These are phyloP conservation scores for Papilio polyxenes DNA, from an alignment of 1,140 invertebrate species.

Conservation along the genomic window DNA sequence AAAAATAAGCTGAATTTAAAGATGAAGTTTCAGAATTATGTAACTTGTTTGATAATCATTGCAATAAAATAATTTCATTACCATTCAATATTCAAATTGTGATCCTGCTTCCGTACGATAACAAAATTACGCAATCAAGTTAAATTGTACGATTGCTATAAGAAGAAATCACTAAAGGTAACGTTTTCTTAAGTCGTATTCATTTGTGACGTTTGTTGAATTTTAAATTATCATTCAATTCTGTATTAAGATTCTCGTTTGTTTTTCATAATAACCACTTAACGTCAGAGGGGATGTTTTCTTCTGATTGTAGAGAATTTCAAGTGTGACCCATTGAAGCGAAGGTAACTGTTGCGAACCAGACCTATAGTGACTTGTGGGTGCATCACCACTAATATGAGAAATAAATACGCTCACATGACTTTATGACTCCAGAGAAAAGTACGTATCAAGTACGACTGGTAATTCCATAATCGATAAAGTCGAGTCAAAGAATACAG, in stretches of 20 bases:
- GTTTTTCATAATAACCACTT: neutral
- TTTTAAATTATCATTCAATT: neutral
- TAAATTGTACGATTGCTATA: constrained; percentile 30
- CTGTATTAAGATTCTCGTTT: neutral
- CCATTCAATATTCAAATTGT: constrained; percentile 30
- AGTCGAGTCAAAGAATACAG: too few relatives aligned
- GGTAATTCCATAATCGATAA: too few relatives aligned
- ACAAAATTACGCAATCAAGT: constrained; percentile 35
- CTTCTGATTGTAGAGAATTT: too few relatives aligned
- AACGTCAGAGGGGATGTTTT: neutral
- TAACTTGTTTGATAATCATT: constrained; percentile 14
- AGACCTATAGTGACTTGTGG: too few relatives aligned
- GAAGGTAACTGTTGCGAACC: too few relatives aligned
- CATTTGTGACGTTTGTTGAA: constrained; percentile 13
- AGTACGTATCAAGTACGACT: too few relatives aligned
- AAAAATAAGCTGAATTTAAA: neutral
- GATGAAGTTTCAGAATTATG: neutral
- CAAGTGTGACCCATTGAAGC: too few relatives aligned
- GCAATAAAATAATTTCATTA: constrained; percentile 6
- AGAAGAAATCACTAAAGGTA: constrained; percentile 27
- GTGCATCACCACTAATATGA: too few relatives aligned
- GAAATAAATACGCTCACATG: too few relatives aligned
- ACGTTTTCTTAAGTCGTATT: constrained; percentile 11
- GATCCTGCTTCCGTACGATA: constrained; percentile 33
- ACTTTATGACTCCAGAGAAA: too few relatives aligned